Base-by-base conservation (phyloP, 2,888 invertebrate genomes). In the Xylota segnis region DNA sequence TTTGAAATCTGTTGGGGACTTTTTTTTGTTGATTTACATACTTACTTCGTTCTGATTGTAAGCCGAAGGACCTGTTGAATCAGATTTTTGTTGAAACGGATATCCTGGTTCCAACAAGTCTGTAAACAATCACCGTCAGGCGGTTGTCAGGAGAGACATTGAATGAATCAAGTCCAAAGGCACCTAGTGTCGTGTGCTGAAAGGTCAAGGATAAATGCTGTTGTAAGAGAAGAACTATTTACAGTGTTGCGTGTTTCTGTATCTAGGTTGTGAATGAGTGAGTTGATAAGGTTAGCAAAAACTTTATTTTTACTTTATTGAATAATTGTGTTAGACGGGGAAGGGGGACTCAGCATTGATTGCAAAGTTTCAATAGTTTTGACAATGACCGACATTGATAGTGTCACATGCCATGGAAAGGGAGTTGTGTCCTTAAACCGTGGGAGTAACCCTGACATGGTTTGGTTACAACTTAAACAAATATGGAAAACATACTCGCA, bases 201-300 rank as follows among this genome's bases (percentile, higher is more conserved):
- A n/a, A 84, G 74, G 74, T 84, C 84, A 84, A 75, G 79, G 78
- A 58, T 45, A 43, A 23, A 40, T 4, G 18, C 34, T n/a, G 18
- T 65, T 23, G 37, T 9, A 72, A 6, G 54, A 40, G 47, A 47
- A 23, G 43, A 47, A 61, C 65, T 63, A 40, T 37, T 61, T 54
- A 37, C 6, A 32, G 54, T n/a, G 23, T 83, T 83, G 83, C 83
- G 83, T 83, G 83, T 40, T 70, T 61, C 23, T 23, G n/a, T 43
- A 61, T 68, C 14, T 34, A 0, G 34, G 61, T 34, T 74, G 32
- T 50, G 74, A 56, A 66, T 66, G 61, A 59, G 56, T n/a, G 14
- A 18, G 18, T 6, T 59, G 7, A 5, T 34, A 3, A 58, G 32
- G 47, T 66, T 27, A 18, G 52, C 14, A 29, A 40, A 58, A 10